These are phyloP conservation scores for Geophilus truncorum DNA, from an alignment of 2,888 invertebrate species.

Conservation along the genomic window DNA sequence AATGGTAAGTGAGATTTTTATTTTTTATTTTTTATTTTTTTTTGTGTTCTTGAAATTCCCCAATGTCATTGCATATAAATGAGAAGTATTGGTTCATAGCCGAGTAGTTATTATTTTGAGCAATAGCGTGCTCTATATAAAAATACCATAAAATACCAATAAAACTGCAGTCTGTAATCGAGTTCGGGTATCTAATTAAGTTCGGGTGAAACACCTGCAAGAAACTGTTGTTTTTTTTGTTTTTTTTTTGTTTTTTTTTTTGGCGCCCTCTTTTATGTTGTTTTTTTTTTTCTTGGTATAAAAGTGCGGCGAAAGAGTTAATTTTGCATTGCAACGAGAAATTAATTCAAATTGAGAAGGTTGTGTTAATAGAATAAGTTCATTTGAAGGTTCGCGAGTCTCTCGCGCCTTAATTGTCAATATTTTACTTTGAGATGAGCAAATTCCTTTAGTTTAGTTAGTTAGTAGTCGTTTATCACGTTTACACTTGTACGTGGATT, in stretches of 20 bases:
- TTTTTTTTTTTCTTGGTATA: not conserved
- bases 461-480: too few relatives aligned
- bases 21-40: too few relatives aligned
- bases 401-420: too few relatives aligned
- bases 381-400: too few relatives aligned
- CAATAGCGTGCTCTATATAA: not conserved
- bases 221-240: not conserved
- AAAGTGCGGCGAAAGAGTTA: not conserved
- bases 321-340: too few relatives aligned
- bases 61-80: not conserved
- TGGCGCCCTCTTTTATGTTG: too few relatives aligned
- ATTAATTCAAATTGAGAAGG: too few relatives aligned
- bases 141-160: not conserved
- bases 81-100: not conserved
- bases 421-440: too few relatives aligned
- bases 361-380: too few relatives aligned
- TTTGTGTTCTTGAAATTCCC: too few relatives aligned
- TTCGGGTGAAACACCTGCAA: not conserved
- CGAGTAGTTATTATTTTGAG: not conserved
- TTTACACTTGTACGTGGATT: too few relatives aligned
- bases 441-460: too few relatives aligned
- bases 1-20: not conserved
- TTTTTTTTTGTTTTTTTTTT: not conserved
- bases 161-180: not conserved
- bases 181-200: not conserved